phyloP scores from a whole-genome alignment of 2,888 invertebrate genomes.

The Dryomyza anilis region DNA sequence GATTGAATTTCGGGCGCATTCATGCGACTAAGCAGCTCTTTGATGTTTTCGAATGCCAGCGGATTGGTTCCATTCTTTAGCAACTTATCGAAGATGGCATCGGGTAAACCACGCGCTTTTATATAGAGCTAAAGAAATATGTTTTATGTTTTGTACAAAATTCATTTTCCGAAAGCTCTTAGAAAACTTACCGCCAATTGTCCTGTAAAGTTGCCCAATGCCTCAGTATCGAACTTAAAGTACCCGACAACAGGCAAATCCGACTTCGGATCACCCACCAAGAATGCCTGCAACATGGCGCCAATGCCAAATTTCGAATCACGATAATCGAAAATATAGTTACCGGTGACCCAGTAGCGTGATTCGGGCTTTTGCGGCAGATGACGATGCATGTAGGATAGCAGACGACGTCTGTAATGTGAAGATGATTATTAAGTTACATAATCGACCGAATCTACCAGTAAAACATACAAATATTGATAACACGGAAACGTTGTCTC shows the following conservation, averaged over 20 bases:
- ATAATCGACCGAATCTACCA: no score
- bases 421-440: not conserved
- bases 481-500: slow-evolving; percentile 72
- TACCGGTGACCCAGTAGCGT: slow-evolving; percentile 72
- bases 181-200: slow-evolving; percentile 63
- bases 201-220: slow-evolving; percentile 66
- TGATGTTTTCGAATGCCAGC: slow-evolving; percentile 65
- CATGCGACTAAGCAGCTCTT: slow-evolving; percentile 61
- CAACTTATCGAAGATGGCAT: slow-evolving; percentile 62
- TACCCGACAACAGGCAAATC: slow-evolving; percentile 70
- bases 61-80: slow-evolving; percentile 62
- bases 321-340: slow-evolving; percentile 74
- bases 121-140: slow-evolving; percentile 65
- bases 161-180: not conserved
- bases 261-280: slow-evolving; percentile 70
- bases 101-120: slow-evolving; percentile 61
- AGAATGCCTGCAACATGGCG: slow-evolving; percentile 66
- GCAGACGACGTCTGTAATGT: slow-evolving; percentile 65
- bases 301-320: slow-evolving; percentile 68
- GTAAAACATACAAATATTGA: slow-evolving; percentile 70
- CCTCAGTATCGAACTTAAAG: slow-evolving; percentile 66
- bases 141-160: not conserved
- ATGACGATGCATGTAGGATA: slow-evolving; percentile 70
- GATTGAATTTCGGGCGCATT: slow-evolving; percentile 60
- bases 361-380: slow-evolving; percentile 65